These are phyloP conservation scores for Rattus norvegicus DNA, from an alignment of 2,113 vertebrate species.

Conservation along the genomic window DNA sequence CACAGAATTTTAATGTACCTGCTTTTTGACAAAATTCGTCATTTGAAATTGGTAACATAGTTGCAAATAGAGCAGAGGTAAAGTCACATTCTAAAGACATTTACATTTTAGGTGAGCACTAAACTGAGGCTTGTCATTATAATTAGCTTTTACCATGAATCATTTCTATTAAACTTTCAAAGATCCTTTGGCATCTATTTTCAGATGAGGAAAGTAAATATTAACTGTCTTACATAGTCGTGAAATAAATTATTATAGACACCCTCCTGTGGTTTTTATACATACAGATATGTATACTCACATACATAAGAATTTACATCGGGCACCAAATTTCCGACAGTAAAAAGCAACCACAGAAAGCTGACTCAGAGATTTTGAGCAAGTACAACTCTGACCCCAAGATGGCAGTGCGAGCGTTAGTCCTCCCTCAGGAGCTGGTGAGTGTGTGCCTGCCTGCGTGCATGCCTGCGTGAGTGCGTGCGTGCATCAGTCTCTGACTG, in stretches of 20 bases:
- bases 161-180: neutral
- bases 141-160: neutral
- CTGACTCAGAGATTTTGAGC: neutral
- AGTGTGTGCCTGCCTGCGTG: no score
- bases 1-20: neutral
- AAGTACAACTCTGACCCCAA: neutral
- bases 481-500: neutral
- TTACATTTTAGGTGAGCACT: neutral
- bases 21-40: neutral
- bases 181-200: neutral
- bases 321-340: neutral
- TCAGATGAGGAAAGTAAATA: neutral
- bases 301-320: neutral
- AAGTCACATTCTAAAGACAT: neutral
- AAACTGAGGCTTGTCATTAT: neutral
- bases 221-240: neutral
- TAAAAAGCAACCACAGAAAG: neutral
- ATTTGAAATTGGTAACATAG: neutral
- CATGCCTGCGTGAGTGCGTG: no score
- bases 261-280: neutral
- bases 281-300: no score
- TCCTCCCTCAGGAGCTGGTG: accelerated
- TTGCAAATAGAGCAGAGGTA: neutral
- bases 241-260: neutral
- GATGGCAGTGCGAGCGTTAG: constrained; percentile 22